phyloP scores from a whole-genome alignment of 2,113 vertebrate species.

The Emydura subglobosa region DNA sequence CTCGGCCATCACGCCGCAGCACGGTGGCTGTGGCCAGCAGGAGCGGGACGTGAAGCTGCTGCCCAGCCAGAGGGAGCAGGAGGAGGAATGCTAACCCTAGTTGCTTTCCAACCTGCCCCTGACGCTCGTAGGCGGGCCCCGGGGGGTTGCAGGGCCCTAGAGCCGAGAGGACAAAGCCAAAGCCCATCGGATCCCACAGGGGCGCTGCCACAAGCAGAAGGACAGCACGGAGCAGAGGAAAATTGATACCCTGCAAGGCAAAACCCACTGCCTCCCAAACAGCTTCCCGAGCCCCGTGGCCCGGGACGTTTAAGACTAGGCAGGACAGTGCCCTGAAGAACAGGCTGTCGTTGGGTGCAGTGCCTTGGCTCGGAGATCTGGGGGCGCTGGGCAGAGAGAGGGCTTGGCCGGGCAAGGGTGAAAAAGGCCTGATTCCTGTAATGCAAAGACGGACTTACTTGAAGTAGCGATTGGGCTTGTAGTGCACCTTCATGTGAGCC shows the following conservation, averaged over 20 bases:
- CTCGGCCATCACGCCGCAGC: background rate
- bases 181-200: no score
- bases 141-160: no score
- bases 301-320: background rate
- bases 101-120: background rate
- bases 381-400: background rate
- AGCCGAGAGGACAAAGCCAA: no score
- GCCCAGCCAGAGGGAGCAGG: background rate
- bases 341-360: background rate
- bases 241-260: no score
- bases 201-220: no score
- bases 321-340: background rate
- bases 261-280: background rate
- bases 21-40: background rate
- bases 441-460: conserved; percentile 81
- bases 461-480: conserved; percentile 96
- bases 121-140: background rate
- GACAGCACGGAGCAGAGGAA: background rate
- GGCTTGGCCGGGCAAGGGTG: accelerated
- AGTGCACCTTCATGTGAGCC: conserved; percentile 91
- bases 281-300: accelerated
- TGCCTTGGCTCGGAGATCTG: background rate
- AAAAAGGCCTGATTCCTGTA: background rate
- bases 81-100: no score
- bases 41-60: background rate